phyloP scores from a whole-genome alignment of 2,113 vertebrate species.

The Bos taurus region ARS-UCD2.0 NC_037334.1:50800001-50800500 shows the following conservation, averaged over 20 bases:
- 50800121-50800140: not conserved
- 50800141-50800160: not conserved
- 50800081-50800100: not conserved
- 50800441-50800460: not conserved
- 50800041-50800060: not conserved
- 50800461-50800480: not conserved
- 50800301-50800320: not conserved
- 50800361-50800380: not conserved
- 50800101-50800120: not conserved
- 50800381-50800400: not conserved
- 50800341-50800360: not conserved
- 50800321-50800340: not conserved
- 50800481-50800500: not conserved
- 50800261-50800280: not conserved
- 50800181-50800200: not conserved
- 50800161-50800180: not conserved
- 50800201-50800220: not conserved
- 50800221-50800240: not conserved
- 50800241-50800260: not conserved
- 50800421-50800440: not conserved
- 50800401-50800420: not conserved
- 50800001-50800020: not conserved
- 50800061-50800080: not conserved
- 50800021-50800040: not conserved
- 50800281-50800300: not conserved